These are phyloP conservation scores for Ophion ventricosus DNA, from an alignment of 2,888 invertebrate species.

Conservation along the genomic window DNA sequence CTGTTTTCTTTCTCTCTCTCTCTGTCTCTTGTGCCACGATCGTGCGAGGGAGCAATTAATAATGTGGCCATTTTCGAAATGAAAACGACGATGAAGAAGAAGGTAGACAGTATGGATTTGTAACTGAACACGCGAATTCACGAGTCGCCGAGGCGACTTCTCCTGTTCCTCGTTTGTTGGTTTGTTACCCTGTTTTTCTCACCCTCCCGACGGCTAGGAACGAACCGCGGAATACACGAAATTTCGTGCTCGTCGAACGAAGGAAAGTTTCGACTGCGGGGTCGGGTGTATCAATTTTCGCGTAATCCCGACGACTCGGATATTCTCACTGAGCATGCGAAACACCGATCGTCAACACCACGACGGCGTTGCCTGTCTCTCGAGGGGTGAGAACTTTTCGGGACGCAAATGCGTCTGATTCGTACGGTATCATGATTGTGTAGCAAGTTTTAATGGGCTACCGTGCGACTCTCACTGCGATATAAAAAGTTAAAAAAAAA, in stretches of 20 bases:
- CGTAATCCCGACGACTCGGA: slow-evolving; percentile 63
- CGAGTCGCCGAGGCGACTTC: slow-evolving; percentile 1
- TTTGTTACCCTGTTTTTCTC: background rate
- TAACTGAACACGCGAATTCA: slow-evolving; percentile 18
- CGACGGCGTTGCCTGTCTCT: slow-evolving; percentile 57
- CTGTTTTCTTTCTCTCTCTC: background rate
- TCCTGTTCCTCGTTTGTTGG: slow-evolving; percentile 1
- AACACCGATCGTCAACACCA: slow-evolving; percentile 14
- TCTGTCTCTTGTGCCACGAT: background rate
- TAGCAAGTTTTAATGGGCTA: slow-evolving; percentile 73
- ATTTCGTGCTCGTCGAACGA: slow-evolving; percentile 61
- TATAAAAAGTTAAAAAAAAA: background rate
- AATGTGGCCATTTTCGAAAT: background rate
- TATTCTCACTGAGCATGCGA: slow-evolving; percentile 23
- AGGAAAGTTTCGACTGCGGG: slow-evolving; percentile 73
- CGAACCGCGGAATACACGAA: slow-evolving; percentile 5
- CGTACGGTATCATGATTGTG: slow-evolving; percentile 54
- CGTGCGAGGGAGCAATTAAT: background rate
- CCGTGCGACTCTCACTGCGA: slow-evolving; percentile 24
- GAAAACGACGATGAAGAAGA: background rate
- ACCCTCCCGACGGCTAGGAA: background rate
- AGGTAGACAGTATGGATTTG: background rate
- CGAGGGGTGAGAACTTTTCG: slow-evolving; percentile 64
- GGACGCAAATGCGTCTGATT: slow-evolving; percentile 12
- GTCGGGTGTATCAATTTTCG: slow-evolving; percentile 72